These are phyloP conservation scores for Limnodromus scolopaceus DNA, from an alignment of 2,797 vertebrate species.

Conservation along the genomic window DNA sequence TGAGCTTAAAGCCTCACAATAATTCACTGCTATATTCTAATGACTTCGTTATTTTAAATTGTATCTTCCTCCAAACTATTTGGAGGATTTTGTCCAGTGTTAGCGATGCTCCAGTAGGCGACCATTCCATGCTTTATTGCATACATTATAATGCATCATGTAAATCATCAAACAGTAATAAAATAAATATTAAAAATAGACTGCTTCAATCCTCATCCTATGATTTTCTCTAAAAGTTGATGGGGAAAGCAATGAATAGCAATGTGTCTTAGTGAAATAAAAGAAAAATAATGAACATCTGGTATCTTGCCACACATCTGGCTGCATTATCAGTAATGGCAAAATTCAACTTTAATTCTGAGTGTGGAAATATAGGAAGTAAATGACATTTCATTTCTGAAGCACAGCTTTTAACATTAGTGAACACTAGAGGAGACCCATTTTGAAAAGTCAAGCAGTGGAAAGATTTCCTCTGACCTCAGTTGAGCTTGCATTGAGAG, in stretches of 20 bases:
- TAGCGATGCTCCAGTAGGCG: constrained; percentile 33
- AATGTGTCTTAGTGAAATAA: background rate
- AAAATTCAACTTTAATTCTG: background rate
- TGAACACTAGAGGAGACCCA: background rate
- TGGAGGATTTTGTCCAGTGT: background rate
- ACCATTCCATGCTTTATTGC: constrained; percentile 67
- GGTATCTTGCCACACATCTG: background rate
- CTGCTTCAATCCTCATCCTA: background rate
- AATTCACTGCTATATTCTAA: constrained; percentile 21
- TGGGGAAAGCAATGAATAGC: background rate
- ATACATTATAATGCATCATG: constrained; percentile 52
- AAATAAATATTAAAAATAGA: constrained; percentile 1
- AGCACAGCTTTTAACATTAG: background rate
- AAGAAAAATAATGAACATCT: background rate
- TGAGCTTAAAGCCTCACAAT: constrained; percentile 30
- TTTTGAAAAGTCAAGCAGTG: background rate
- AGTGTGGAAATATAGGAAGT: background rate
- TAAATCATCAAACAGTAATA: constrained; percentile 35
- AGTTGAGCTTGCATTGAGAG: background rate
- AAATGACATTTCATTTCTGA: background rate
- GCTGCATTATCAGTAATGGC: background rate
- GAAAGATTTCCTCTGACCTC: background rate
- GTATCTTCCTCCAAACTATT: background rate
- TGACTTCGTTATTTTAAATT: constrained; percentile 2
- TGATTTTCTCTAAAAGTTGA: background rate